Conservation (phyloP, 1,140 invertebrate species). For the Macrobrachium rosenbergii region DNA sequence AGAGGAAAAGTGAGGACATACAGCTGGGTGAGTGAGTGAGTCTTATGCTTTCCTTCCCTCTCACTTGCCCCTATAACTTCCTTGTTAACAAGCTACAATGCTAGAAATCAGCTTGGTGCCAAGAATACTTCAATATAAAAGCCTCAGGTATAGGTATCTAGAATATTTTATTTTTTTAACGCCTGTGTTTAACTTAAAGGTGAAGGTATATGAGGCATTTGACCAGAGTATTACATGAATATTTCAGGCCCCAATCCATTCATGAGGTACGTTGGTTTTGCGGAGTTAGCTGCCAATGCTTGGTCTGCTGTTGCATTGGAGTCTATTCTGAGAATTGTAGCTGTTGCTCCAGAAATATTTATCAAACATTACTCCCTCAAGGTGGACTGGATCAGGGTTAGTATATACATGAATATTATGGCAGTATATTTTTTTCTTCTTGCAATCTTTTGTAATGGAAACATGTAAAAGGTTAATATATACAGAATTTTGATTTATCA, state of each 20-base stretch:
- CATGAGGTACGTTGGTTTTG: constrained; percentile 64
- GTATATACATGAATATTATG: not conserved
- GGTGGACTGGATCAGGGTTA: constrained; percentile 74
- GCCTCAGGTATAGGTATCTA: too few relatives aligned
- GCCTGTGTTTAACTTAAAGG: too few relatives aligned
- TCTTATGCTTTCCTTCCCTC: too few relatives aligned
- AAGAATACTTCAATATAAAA: too few relatives aligned
- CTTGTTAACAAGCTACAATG: too few relatives aligned
- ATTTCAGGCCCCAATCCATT: constrained; percentile 58
- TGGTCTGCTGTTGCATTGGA: constrained; percentile 74
- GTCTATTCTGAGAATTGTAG: constrained; percentile 82
- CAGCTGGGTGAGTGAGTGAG: too few relatives aligned
- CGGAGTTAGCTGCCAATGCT: constrained; percentile 67
- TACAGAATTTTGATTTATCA: not conserved
- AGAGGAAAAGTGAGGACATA: too few relatives aligned
- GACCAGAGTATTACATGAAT: not conserved
- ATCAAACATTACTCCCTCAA: constrained; percentile 74
- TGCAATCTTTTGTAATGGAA: not conserved
- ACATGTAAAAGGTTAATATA: not conserved
- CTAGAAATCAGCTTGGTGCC: too few relatives aligned
- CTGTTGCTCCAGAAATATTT: constrained; percentile 77
- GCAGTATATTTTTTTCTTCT: not conserved
- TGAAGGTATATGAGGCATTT: too few relatives aligned
- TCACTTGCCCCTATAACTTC: too few relatives aligned
- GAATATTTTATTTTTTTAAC: too few relatives aligned